Evolutionary conservation across 2,797 vertebrate species (phyloP).

Genomic region (Eupleurogrammus muticus): DNA sequence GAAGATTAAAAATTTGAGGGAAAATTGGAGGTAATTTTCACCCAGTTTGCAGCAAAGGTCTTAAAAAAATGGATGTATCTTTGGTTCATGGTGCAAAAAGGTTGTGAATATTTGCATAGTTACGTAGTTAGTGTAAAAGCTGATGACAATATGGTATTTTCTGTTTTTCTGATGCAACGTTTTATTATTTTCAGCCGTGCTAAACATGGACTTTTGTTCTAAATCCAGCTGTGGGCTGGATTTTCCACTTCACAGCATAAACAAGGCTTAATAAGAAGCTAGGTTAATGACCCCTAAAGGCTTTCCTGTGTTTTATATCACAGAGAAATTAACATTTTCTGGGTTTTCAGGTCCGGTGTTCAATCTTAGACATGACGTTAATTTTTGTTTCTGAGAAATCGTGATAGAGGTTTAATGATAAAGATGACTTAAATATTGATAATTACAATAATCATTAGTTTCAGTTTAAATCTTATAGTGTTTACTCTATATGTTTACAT

Average conservation of each 20-base stretch:
- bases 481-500: neutral
- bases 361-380: neutral
- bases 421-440: neutral
- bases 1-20: neutral
- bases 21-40: neutral
- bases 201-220: neutral
- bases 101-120: neutral
- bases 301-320: neutral
- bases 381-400: neutral
- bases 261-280: neutral
- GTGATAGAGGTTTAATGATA: neutral
- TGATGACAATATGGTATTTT: neutral
- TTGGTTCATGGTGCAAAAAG: neutral
- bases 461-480: neutral
- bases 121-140: neutral
- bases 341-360: neutral
- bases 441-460: neutral
- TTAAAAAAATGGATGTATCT: too few relatives aligned
- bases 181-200: slow-evolving; percentile 4
- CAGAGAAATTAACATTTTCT: neutral
- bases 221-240: neutral
- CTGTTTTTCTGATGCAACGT: neutral
- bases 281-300: neutral
- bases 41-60: neutral
- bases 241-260: neutral